A percentile compares a stretch with the other conserved stretches of the same genome.
These are phyloP conservation scores for Mantis religiosa DNA, from an alignment of 2,888 invertebrate genomes.

Conservation along the genomic window DNA sequence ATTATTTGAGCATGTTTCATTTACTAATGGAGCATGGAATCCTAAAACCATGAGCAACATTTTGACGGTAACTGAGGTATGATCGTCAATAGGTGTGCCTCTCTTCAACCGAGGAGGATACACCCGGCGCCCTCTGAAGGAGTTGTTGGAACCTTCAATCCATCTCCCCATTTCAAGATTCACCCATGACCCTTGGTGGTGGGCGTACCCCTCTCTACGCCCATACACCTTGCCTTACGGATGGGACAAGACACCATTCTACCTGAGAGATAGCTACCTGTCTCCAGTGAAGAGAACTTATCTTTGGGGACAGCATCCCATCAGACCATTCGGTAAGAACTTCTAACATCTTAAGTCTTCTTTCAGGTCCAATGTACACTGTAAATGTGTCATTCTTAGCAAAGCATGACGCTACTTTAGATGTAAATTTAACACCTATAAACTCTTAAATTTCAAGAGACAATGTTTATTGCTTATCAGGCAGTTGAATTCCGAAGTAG, in stretches of 20 bases:
- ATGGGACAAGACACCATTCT: constrained; percentile 53
- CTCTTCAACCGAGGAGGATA: constrained; percentile 65
- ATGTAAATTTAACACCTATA: too few relatives aligned
- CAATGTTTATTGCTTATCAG: too few relatives aligned
- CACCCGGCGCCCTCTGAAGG: constrained; percentile 53
- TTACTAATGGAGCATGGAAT: not conserved
- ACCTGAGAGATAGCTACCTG: constrained; percentile 82
- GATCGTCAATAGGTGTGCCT: constrained; percentile 56
- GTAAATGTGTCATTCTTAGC: not conserved
- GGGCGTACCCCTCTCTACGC: constrained; percentile 74
- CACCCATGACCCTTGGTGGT: constrained; percentile 87
- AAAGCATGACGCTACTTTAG: too few relatives aligned
- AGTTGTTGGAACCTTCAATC: constrained; percentile 76
- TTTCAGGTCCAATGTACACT: not conserved
- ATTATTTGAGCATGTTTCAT: not conserved
- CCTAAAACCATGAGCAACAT: not conserved
- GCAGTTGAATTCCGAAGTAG: too few relatives aligned
- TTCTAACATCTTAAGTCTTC: not conserved
- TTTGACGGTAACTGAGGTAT: not conserved
- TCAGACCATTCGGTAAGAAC: constrained; percentile 83
- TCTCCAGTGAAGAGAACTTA: constrained; percentile 88
- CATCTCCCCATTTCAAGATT: constrained; percentile 73
- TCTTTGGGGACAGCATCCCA: constrained; percentile 87
- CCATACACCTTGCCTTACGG: constrained; percentile 63
- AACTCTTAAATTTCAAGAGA: too few relatives aligned